Evolutionary conservation across 2,113 vertebrate species (phyloP).

Genomic region (Chloropsis hardwickii): DNA sequence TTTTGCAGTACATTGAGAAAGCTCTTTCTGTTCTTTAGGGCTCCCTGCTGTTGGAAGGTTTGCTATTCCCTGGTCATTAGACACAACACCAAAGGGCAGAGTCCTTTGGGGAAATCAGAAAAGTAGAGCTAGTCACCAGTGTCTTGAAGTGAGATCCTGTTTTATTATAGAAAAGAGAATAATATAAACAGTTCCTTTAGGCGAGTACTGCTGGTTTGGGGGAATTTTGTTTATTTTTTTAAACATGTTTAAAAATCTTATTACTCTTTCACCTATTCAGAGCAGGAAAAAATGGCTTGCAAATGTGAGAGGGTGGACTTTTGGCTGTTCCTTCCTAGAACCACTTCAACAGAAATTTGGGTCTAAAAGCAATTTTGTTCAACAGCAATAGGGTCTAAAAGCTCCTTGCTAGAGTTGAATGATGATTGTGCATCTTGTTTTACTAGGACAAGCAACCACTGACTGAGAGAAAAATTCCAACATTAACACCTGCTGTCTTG

Average conservation of each 20-base stretch:
- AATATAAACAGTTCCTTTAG: neutral
- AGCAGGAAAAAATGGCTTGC: neutral
- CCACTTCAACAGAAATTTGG: neutral
- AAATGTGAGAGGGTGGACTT: neutral
- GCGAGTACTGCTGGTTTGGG: neutral
- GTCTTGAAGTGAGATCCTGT: neutral
- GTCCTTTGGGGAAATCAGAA: neutral
- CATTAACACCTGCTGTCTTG: slow-evolving; percentile 15
- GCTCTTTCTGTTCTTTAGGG: neutral
- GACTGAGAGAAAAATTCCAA: slow-evolving; percentile 1
- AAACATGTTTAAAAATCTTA: neutral
- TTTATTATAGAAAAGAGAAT: neutral
- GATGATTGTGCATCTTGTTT: neutral
- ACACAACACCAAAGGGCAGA: neutral
- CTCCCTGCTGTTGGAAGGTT: neutral
- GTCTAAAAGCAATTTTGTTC: too few species aligned
- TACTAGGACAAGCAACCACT: slow-evolving; percentile 1
- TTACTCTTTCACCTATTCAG: neutral
- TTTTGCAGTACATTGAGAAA: neutral
- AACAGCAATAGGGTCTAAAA: neutral
- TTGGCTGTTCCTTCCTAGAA: neutral
- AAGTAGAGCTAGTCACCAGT: neutral
- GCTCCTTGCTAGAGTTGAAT: neutral
- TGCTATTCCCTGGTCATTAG: neutral
- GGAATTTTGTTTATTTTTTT: neutral